Evolutionary conservation across 2,797 vertebrate species (phyloP), one percentile per base, ranked within the genome.

Genomic region (Lycodopsis pacificus): DNA sequence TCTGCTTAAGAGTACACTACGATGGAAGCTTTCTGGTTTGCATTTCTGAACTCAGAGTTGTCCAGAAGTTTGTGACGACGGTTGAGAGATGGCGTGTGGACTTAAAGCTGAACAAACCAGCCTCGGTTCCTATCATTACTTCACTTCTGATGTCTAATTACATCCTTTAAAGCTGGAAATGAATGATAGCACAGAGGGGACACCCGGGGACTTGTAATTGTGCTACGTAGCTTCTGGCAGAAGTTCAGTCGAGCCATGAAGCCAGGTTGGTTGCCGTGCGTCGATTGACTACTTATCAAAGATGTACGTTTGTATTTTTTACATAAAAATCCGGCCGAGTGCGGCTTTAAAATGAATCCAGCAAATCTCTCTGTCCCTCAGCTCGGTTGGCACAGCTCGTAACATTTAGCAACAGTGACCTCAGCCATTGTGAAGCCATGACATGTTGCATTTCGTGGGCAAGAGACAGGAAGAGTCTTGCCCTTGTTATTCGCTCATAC

Each of bases 351-450:
- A 82, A 74, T 40, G 1, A 71, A 84, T 56, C 68, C 51, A 27
- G 38, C 4, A 67, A 72, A 76, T 65, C 68, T 80, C 57, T 65
- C 22, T 12, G 71, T 79, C 65, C 72, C 54, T 73, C 38, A 7
- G 59, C 68, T 74, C 17, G 38, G 58, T 65, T 83, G 83, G 82
- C 67, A 71, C 11, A 46, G 66, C 73, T 85, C 5, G 4, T 66
- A 70, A 79, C 58, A 40, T 82, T 82, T 67, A 82, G 62, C 25
- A 86, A 78, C 73, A 38, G 76, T 89, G 80, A 88, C 76, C 84
- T 90, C 88, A 89, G 84, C 71, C 83, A 77, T 85, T 86, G 86
- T 84, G 71, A 82, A 87, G 80, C 62, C 73, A 85, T 86, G 82
- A 87, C 86, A 85, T 76, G 74, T 84, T 86, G 82, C n/a, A 86